phyloP scores from a whole-genome alignment of 1,140 invertebrate species.

The Dolichoris vasculosae region DNA sequence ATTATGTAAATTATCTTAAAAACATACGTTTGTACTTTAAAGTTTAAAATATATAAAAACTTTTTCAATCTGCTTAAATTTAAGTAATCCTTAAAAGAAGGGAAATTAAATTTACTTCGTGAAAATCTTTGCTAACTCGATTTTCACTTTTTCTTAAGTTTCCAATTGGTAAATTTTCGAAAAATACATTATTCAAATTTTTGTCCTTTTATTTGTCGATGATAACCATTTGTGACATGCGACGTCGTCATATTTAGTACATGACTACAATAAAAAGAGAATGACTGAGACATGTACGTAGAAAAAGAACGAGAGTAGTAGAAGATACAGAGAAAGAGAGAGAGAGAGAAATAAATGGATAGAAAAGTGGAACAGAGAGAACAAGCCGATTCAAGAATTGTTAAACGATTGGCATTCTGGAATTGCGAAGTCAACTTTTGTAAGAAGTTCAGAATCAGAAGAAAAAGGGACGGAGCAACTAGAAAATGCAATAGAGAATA shows the following conservation, averaged over 20 bases:
- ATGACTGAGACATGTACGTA: too few species aligned
- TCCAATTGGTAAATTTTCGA: constrained; percentile 14
- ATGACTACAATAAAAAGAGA: neutral
- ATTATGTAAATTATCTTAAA: too few species aligned
- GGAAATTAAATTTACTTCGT: constrained; percentile 26
- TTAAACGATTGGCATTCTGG: neutral
- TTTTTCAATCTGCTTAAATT: constrained; percentile 1
- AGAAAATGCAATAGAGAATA: neutral
- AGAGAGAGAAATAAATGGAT: neutral
- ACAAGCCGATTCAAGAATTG: neutral
- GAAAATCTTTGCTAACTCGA: neutral
- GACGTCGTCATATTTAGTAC: constrained; percentile 27
- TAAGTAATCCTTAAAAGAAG: neutral
- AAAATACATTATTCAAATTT: constrained; percentile 39
- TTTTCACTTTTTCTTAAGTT: constrained; percentile 34
- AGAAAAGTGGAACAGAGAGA: neutral
- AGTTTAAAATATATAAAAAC: neutral
- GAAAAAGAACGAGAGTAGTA: neutral
- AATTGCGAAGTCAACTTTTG: constrained; percentile 1
- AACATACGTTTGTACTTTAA: neutral
- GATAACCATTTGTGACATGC: neutral
- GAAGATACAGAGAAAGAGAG: neutral
- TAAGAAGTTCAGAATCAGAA: neutral
- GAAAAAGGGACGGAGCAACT: too few species aligned
- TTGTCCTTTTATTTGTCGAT: constrained; percentile 33